Evolutionary conservation across 2,113 vertebrate genomes (phyloP).

Genomic region (Pantherophis guttatus): DNA sequence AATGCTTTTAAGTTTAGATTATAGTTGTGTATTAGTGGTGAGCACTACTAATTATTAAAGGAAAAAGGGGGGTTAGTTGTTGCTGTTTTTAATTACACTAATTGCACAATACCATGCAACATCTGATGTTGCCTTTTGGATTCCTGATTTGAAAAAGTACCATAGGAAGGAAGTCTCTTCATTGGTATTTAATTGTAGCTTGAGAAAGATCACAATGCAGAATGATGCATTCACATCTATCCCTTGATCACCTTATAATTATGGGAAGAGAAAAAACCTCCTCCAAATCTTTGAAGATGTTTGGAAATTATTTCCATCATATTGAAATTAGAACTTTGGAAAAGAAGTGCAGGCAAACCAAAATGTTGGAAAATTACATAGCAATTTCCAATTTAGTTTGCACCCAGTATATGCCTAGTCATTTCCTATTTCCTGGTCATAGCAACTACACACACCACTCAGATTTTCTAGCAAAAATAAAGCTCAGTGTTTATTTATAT

Average conservation of each 20-base stretch:
- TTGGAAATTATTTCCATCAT: neutral
- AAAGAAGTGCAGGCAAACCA: neutral
- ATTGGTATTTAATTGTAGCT: neutral
- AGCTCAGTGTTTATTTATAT: neutral
- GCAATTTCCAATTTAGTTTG: neutral
- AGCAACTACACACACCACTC: neutral
- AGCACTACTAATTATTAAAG: neutral
- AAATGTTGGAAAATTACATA: neutral
- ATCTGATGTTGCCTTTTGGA: neutral
- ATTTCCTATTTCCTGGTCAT: neutral
- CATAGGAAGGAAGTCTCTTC: neutral
- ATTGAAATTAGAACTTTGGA: neutral
- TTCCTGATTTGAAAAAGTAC: neutral
- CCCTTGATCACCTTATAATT: neutral
- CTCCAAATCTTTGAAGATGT: neutral
- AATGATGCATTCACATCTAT: neutral
- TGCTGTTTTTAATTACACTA: neutral
- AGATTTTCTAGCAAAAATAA: neutral
- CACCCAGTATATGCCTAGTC: neutral
- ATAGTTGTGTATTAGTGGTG: neutral
- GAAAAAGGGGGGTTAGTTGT: neutral
- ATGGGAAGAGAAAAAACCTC: neutral
- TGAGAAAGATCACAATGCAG: neutral
- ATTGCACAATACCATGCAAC: neutral
- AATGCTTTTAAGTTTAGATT: neutral